Base-by-base conservation (phyloP, 2,797 vertebrate genomes). In the Thunnus albacares region DNA sequence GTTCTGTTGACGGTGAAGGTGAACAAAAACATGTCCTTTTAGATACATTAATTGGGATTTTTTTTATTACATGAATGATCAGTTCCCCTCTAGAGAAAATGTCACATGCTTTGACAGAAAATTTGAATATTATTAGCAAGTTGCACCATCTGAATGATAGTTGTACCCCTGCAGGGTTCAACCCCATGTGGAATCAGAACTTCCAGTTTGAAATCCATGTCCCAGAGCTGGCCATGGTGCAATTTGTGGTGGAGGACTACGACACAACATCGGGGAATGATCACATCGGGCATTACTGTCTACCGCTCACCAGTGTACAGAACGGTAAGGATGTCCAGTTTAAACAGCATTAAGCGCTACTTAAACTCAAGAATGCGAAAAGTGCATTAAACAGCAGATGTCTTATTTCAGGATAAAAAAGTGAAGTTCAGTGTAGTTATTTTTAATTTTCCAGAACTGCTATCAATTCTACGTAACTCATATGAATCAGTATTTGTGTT, bases 171-270 rank as follows among this genome's bases (percentile, higher is more conserved):
- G 59, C 82, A 96, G 98, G 98, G 10, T 99, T 99, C 91, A 99
- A 98, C 86, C 98, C 98, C 0, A 82, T 69, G 72, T 99, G 98
- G 98, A 96, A 98, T 0, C 87, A 93, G n/a, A 93, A 43, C 1
- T 97, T 99, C 64, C 59, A 90, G 57, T 99, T 99, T 52, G 81
- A 93, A 12, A 81, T 99, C 64, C 64, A 85, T 0, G 95, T 99
- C 55, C 97, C 98, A 0, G 95, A 97, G 8, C 95, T 98, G 6
- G 96, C 96, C 55, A 68, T 99, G 2, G 85, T 99, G 73, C 96
- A 96, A 35, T 98, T 99, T 68, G 77, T 97, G 82, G 96, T 98
- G 57, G 97, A 98, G 85, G 98, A 99, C 83, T 95, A 97, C 1
- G 98, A 99, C 45, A 1, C 93, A 9, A 92, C 96, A 0, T 96